Conservation (phyloP, 2,113 vertebrate genomes). For the Eira barbara region DNA sequence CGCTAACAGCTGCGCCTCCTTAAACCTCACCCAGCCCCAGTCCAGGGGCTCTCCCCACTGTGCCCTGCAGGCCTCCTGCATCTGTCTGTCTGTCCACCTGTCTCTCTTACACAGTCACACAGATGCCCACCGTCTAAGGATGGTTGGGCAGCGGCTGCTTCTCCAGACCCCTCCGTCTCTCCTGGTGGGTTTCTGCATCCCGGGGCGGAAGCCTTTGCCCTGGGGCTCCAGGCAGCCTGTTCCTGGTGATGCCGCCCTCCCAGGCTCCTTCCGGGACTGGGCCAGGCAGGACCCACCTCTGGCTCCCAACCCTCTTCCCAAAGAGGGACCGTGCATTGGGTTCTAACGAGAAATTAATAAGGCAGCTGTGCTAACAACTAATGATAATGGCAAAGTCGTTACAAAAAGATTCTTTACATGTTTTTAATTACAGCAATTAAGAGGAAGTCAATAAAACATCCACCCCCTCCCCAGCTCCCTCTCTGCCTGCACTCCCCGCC, state of each 20-base stretch:
- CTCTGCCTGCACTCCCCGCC: background rate
- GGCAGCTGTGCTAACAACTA: slow-evolving; percentile 84
- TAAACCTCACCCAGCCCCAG: background rate
- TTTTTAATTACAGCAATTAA: slow-evolving; percentile 90
- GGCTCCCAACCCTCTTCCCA: background rate
- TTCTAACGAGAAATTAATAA: slow-evolving; percentile 87
- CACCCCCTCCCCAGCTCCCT: background rate
- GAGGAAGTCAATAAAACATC: slow-evolving; percentile 81
- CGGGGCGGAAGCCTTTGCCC: background rate
- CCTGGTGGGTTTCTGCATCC: background rate
- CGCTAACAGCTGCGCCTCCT: background rate
- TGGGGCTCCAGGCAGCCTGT: background rate
- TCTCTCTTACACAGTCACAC: background rate
- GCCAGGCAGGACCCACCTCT: background rate
- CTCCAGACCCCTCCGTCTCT: background rate
- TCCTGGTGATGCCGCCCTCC: background rate
- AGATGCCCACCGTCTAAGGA: background rate
- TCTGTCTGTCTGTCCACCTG: background rate
- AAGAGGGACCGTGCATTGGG: slow-evolving; percentile 69
- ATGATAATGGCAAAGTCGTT: slow-evolving; percentile 85
- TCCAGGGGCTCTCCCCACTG: background rate
- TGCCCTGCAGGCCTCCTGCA: background rate
- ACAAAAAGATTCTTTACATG: slow-evolving; percentile 85
- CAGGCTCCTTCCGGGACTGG: background rate
- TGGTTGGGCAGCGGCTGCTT: accelerated